Conservation (phyloP, 2,797 vertebrate genomes). For the Ctenochaetus hawaiiensis region DNA sequence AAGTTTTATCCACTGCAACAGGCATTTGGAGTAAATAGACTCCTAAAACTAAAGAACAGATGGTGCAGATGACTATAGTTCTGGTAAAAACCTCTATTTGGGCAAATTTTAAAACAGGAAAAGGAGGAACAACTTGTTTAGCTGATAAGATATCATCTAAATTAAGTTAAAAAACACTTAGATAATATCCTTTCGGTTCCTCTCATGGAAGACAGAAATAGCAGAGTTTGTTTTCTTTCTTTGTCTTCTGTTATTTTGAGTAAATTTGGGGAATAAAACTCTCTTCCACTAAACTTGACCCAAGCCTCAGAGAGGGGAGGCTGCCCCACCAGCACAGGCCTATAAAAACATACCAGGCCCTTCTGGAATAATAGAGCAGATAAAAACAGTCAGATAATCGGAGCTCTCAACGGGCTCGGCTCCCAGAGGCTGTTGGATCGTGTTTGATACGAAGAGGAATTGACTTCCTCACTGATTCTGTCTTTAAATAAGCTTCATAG, state of each 20-base stretch:
- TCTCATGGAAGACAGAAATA: not conserved
- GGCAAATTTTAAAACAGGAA: not conserved
- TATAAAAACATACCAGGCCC: constrained; percentile 61
- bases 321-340: constrained; percentile 17
- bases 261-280: constrained; percentile 7
- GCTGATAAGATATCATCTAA: not conserved
- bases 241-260: not conserved
- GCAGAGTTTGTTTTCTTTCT: not conserved
- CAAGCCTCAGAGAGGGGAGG: constrained; percentile 10
- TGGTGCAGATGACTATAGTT: not conserved
- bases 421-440: constrained; percentile 33
- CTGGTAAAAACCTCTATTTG: not conserved
- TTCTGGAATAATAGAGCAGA: constrained; percentile 71
- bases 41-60: not conserved
- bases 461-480: constrained; percentile 52
- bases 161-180: not conserved
- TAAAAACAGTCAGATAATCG: constrained; percentile 64
- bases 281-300: not conserved
- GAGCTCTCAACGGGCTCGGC: constrained; percentile 24
- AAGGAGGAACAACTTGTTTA: constrained; percentile 1
- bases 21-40: not conserved
- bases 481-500: constrained; percentile 18
- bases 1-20: not conserved
- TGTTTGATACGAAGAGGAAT: constrained; percentile 36
- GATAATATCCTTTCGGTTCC: not conserved